phyloP scores from a whole-genome alignment of 2,888 invertebrate genomes.

The Conomelus anceps region DNA sequence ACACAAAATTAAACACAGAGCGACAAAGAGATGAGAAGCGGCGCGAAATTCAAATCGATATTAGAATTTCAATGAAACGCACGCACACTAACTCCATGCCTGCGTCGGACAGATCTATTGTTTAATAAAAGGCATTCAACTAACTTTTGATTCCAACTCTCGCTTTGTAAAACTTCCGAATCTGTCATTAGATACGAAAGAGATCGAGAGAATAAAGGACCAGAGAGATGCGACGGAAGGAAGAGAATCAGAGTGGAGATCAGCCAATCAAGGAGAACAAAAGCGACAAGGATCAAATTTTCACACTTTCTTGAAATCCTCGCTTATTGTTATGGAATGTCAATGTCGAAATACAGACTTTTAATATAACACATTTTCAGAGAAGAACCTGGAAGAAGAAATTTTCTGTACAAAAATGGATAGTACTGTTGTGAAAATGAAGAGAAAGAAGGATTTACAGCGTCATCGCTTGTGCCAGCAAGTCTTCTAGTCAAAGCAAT shows the following conservation, averaged over 20 bases:
- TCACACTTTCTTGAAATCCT: no score
- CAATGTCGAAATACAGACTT: no score
- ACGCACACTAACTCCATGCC: not conserved
- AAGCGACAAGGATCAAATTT: no score
- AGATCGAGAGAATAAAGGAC: not conserved
- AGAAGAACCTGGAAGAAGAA: no score
- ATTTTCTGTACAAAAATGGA: no score
- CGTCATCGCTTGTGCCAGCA: no score
- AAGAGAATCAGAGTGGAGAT: not conserved
- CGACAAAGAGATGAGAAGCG: not conserved
- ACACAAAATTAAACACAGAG: not conserved
- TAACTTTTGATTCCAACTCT: not conserved
- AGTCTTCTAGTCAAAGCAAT: no score
- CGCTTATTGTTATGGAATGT: no score
- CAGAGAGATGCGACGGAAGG: not conserved
- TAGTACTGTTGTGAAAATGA: no score
- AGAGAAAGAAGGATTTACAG: no score
- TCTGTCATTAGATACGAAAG: not conserved
- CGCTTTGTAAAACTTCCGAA: not conserved
- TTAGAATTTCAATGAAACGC: not conserved
- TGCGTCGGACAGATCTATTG: not conserved
- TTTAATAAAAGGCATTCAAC: not conserved
- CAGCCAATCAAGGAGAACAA: not conserved
- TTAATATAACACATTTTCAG: no score
- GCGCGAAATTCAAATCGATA: not conserved